These are phyloP conservation scores for Priocnemis perturbator DNA, from an alignment of 2,888 invertebrate species.

Conservation along the genomic window DNA sequence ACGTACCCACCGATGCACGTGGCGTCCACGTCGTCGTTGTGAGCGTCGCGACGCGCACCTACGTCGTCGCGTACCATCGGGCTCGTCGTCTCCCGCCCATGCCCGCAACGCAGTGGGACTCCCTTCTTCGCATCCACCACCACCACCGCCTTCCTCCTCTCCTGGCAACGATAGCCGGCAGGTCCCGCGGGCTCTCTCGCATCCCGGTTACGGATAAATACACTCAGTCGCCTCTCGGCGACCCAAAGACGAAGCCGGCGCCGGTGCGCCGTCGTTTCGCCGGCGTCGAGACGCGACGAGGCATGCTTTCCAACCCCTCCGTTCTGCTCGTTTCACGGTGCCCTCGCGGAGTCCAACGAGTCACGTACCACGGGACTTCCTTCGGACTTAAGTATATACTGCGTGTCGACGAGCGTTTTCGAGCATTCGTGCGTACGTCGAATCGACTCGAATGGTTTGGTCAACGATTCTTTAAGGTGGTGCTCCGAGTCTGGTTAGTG, in stretches of 20 bases:
- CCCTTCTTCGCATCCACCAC: constrained; percentile 36
- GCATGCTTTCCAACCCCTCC: constrained; percentile 36
- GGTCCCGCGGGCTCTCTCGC: constrained; percentile 44
- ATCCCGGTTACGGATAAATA: constrained; percentile 35
- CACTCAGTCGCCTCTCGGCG: constrained; percentile 65
- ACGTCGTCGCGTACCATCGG: constrained; percentile 42
- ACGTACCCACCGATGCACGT: constrained; percentile 63
- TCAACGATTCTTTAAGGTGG: too few relatives aligned
- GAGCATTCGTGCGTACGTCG: too few relatives aligned
- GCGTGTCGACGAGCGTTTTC: too few relatives aligned
- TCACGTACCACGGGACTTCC: too few relatives aligned
- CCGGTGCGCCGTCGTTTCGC: constrained; percentile 37
- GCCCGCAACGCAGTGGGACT: constrained; percentile 22
- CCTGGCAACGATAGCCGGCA: constrained; percentile 30
- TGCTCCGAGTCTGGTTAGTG: too few relatives aligned
- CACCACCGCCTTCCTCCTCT: constrained; percentile 25
- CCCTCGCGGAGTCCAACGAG: not conserved
- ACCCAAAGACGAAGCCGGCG: constrained; percentile 52
- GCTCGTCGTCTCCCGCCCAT: constrained; percentile 44
- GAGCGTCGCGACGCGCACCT: constrained; percentile 48
- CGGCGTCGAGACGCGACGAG: constrained; percentile 33
- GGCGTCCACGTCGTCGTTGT: constrained; percentile 63
- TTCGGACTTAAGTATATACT: too few relatives aligned
- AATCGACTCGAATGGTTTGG: too few relatives aligned
- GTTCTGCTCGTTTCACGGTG: not conserved